Conservation (phyloP, 2,797 vertebrate genomes). For the Rhabdophis nuchalis region DNA sequence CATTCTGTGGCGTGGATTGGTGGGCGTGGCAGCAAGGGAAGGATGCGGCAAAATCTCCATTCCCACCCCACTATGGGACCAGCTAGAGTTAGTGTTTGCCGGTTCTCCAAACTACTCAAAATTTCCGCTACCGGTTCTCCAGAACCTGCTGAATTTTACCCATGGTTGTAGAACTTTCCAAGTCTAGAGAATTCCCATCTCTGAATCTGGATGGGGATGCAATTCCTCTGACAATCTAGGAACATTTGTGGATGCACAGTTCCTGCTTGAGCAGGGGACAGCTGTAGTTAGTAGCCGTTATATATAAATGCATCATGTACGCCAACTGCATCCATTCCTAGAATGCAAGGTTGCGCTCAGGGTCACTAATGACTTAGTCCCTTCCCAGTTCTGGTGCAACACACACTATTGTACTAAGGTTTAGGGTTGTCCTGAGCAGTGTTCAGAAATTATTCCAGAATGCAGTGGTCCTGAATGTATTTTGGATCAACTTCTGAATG, state of each 20-base stretch:
- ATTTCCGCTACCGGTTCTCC: no score
- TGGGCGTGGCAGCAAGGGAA: no score
- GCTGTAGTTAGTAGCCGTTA: not conserved
- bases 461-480: not conserved
- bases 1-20: no score
- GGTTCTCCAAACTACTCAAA: no score
- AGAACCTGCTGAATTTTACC: no score
- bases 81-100: no score
- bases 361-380: not conserved
- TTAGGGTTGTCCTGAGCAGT: not conserved
- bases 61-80: no score
- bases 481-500: not conserved
- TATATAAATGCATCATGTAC: not conserved
- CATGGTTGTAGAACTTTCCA: not conserved
- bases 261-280: not conserved
- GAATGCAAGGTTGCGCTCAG: not conserved
- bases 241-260: not conserved
- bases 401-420: not conserved
- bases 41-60: no score
- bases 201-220: not conserved
- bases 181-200: not conserved
- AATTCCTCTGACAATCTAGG: not conserved
- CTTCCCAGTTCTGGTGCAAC: not conserved
- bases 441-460: not conserved
- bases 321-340: not conserved